phyloP scores from a whole-genome alignment of 2,797 vertebrate species.

The Rhabdophis nuchalis region DNA sequence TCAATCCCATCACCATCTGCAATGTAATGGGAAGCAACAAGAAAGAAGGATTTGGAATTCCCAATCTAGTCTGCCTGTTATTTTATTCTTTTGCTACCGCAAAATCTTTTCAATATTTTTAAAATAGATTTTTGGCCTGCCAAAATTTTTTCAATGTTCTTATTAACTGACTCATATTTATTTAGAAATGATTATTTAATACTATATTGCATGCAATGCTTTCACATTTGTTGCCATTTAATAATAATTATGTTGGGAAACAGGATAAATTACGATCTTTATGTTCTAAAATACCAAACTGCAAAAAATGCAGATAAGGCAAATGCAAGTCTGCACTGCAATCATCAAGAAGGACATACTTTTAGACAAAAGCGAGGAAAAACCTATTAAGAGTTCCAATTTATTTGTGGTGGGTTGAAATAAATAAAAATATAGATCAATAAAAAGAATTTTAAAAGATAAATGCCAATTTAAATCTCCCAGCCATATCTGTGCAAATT shows the following conservation, averaged over 20 bases:
- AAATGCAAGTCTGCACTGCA: not conserved
- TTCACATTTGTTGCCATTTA: not conserved
- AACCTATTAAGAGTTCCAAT: not conserved
- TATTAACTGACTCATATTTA: not conserved
- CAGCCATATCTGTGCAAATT: not conserved
- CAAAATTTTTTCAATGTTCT: not conserved
- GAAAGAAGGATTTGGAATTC: not conserved
- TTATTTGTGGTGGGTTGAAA: not conserved
- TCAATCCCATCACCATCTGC: not conserved
- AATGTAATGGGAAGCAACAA: not conserved
- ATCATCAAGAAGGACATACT: not conserved
- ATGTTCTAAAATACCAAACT: not conserved
- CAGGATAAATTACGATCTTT: not conserved
- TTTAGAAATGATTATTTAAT: not conserved
- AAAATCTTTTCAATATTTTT: not conserved
- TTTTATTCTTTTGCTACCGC: not conserved
- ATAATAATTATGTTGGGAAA: not conserved
- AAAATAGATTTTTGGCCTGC: not conserved
- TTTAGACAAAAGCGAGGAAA: not conserved
- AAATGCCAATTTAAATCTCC: not conserved
- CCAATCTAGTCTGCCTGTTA: not conserved
- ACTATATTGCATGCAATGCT: not conserved
- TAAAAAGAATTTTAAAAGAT: not conserved
- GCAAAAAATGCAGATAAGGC: not conserved
- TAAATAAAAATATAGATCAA: not conserved